Conservation (phyloP, 1,140 invertebrate genomes). For the Pomacea maculata region DNA sequence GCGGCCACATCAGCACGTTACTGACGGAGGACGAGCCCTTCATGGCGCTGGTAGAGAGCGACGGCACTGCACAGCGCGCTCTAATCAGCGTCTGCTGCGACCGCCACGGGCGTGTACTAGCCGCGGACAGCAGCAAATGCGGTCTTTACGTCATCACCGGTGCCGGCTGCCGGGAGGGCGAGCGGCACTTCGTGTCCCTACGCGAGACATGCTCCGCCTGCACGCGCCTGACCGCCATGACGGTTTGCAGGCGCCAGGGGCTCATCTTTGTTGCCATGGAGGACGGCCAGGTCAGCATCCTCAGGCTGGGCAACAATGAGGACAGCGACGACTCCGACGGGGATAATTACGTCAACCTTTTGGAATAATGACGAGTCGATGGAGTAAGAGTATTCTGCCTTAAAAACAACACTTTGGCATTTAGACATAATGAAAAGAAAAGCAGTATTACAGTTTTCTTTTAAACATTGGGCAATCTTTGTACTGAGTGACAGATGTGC, state of each 20-base stretch:
- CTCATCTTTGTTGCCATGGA: conserved; percentile 6
- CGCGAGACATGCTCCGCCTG: not conserved
- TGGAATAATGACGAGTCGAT: not conserved
- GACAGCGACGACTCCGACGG: not conserved
- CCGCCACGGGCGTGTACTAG: not conserved
- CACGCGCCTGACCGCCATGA: conserved; percentile 8
- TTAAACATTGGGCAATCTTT: no score
- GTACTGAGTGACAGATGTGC: no score
- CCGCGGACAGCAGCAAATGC: conserved; percentile 4
- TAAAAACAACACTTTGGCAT: not conserved
- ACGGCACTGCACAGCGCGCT: not conserved
- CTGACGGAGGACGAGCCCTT: conserved; percentile 12
- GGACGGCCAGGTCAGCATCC: not conserved
- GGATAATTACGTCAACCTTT: not conserved
- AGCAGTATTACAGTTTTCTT: no score
- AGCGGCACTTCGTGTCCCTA: conserved; percentile 14
- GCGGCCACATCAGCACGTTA: conserved; percentile 7
- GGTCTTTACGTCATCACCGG: conserved; percentile 11
- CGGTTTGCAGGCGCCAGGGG: not conserved
- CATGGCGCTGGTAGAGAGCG: no score
- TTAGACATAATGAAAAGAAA: not conserved
- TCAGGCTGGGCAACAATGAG: not conserved
- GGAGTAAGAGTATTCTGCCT: not conserved
- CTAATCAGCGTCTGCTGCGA: conserved; percentile 15
- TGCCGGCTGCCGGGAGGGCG: not conserved